Base-by-base conservation (phyloP, 2,797 vertebrate species). In the Varecia variegata region DNA sequence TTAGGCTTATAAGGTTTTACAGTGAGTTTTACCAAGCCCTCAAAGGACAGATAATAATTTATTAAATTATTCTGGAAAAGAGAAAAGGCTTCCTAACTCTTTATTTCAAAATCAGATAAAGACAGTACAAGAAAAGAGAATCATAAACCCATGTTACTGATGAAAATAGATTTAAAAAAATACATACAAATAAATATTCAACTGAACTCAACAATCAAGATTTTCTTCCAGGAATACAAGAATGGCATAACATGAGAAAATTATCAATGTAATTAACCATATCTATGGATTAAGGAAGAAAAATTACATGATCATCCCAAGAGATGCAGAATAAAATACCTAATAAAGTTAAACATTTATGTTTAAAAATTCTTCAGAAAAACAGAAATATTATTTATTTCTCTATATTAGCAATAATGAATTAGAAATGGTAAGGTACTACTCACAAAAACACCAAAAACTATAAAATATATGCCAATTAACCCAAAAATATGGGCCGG, bases 31-130 rank as follows among this genome's bases (percentile, higher is more conserved):
- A 77, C 45, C 21, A 93, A 77, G 23, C 11, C 25, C 86, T 90
- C 52, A 70, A 90, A 25, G 17, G 68, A 83, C 17, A 89, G 18
- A 40, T 62, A 90, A 76, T 68, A 25, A 56, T 56, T 56, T 56
- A 56, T 73, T 84, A 85, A 56, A 73, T 67, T 94, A 7, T 85
- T 92, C 21, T 79, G 38, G 47, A 94, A 87, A 88, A 96, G 20
- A 70, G 27, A 52, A 65, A 81, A 93, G 54, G 8, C 21, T 77
- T 52, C 25, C 25, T 88, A 32, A n/a, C 18, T 77, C 54, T 67
- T 65, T 92, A 76, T 76, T 96, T 52, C 32, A 93, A 70, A 83
- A 77, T 77, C 45, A 94, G 68, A 81, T 11, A 52, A 73, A 91
- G 56, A 83, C 4, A 60, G 47, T 68, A 70, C 3, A 85, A 86